These are phyloP conservation scores for Hyperoplus lanceolatus DNA, from an alignment of 2,797 vertebrate genomes.

Conservation along the genomic window DNA sequence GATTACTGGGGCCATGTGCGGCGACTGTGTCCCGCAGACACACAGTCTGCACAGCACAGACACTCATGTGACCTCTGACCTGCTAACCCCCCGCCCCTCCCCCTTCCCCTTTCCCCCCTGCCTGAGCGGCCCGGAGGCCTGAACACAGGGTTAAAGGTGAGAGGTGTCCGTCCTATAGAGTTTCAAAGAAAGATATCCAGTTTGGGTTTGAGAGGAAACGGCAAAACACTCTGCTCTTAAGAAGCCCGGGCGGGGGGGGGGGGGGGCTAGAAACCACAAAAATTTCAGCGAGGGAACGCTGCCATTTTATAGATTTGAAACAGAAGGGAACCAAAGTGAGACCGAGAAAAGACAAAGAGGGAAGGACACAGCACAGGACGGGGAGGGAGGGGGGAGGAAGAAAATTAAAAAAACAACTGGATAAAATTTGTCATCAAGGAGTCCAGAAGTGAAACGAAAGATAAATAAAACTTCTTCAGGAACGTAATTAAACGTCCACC, in stretches of 20 bases:
- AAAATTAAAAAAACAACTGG: conserved; percentile 46
- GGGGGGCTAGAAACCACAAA: conserved; percentile 20
- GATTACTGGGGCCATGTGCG: conserved; percentile 79
- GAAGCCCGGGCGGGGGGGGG: conserved; percentile 10
- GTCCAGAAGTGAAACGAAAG: conserved; percentile 70
- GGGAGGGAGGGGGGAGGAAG: no score
- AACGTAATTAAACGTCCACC: conserved; percentile 81
- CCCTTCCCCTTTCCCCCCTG: not conserved
- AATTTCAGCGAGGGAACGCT: conserved; percentile 21
- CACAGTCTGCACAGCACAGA: conserved; percentile 81
- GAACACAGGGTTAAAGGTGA: conserved; percentile 79
- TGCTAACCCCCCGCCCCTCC: conserved; percentile 56
- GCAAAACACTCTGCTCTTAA: conserved; percentile 42
- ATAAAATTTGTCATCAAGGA: conserved; percentile 61
- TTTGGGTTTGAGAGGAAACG: conserved; percentile 71
- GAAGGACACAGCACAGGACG: conserved; percentile 18
- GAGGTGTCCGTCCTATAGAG: conserved; percentile 76
- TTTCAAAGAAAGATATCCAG: conserved; percentile 81
- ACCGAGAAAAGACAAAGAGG: conserved; percentile 28
- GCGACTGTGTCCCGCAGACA: conserved; percentile 79
- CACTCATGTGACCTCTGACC: conserved; percentile 76
- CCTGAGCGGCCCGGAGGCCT: conserved; percentile 72
- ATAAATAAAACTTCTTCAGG: conserved; percentile 75
- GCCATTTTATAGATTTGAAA: conserved; percentile 62
- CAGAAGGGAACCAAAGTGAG: conserved; percentile 47